phyloP scores from a whole-genome alignment of 2,113 vertebrate species.

The Rynchops niger region DNA sequence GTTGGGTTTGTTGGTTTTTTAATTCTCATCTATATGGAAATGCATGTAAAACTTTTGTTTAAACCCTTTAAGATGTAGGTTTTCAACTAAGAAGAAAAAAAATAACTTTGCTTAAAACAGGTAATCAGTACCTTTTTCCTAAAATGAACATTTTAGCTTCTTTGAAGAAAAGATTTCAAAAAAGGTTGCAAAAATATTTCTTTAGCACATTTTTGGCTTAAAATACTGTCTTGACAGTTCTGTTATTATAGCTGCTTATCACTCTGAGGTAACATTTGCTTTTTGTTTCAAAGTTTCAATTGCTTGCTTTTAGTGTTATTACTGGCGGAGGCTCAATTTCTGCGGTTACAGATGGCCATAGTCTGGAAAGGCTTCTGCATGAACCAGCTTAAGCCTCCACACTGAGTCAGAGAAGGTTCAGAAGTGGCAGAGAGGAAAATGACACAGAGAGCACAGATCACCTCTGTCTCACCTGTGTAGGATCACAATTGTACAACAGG shows the following conservation, averaged over 20 bases:
- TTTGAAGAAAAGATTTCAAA: not conserved
- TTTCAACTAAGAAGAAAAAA: not conserved
- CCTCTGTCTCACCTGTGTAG: not conserved
- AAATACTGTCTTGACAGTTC: not conserved
- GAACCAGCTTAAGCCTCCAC: not conserved
- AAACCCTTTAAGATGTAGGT: not conserved
- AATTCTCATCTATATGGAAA: not conserved
- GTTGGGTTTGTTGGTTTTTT: not conserved
- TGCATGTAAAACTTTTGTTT: not conserved
- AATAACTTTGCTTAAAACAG: not conserved
- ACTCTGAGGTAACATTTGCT: not conserved
- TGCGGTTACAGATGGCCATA: not conserved
- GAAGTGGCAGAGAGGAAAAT: not conserved
- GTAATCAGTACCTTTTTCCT: not conserved
- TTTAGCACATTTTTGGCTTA: not conserved
- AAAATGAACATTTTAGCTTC: not conserved
- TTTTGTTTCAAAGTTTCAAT: not conserved
- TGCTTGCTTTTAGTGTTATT: constrained; percentile 1
- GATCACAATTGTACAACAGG: not conserved
- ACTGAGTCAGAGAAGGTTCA: not conserved
- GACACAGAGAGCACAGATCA: not conserved
- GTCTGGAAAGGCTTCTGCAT: not conserved
- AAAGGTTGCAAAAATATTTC: not conserved
- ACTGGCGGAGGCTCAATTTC: not conserved
- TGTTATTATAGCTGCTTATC: not conserved